phyloP scores from a whole-genome alignment of 2,797 vertebrate species.

The Spea hammondii region DNA sequence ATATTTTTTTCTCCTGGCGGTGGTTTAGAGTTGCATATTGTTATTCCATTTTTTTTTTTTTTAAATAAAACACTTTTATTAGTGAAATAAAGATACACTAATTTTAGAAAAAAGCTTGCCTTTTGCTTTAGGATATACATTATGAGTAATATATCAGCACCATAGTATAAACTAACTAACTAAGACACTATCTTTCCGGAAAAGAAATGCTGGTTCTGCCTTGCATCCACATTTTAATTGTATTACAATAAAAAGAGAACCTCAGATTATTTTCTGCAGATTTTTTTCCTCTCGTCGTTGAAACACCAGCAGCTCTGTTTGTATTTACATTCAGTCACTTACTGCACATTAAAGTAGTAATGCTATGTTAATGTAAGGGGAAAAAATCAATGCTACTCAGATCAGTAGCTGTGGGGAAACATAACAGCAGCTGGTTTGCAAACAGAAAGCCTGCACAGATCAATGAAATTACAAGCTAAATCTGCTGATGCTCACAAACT shows the following conservation, averaged over 20 bases:
- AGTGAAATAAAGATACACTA: slow-evolving; percentile 35
- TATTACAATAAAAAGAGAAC: slow-evolving; percentile 45
- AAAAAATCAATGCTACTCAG: slow-evolving; percentile 82
- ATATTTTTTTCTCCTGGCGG: too few relatives aligned
- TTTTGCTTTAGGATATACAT: slow-evolving; percentile 44
- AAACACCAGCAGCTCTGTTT: slow-evolving; percentile 63
- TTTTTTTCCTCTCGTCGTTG: slow-evolving; percentile 65
- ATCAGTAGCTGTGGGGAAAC: slow-evolving; percentile 83
- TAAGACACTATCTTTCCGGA: slow-evolving; percentile 36
- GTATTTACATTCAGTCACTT: slow-evolving; percentile 83
- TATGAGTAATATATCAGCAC: slow-evolving; percentile 34
- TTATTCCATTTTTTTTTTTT: slow-evolving; percentile 26
- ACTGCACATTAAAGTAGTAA: slow-evolving; percentile 84
- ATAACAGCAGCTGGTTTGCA: slow-evolving; percentile 79
- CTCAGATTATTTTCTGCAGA: slow-evolving; percentile 45
- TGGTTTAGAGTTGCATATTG: slow-evolving; percentile 8
- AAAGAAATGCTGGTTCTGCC: slow-evolving; percentile 2
- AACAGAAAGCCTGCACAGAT: slow-evolving; percentile 79
- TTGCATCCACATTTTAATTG: slow-evolving; percentile 45
- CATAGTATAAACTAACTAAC: slow-evolving; percentile 59
- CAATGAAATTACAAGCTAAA: slow-evolving; percentile 84
- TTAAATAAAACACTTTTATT: slow-evolving; percentile 40
- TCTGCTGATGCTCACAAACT: slow-evolving; percentile 83
- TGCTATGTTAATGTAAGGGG: slow-evolving; percentile 83
- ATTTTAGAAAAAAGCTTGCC: slow-evolving; percentile 36